These are phyloP conservation scores for Melanocharis versteri DNA, from an alignment of 2,113 vertebrate genomes.

Conservation along the genomic window DNA sequence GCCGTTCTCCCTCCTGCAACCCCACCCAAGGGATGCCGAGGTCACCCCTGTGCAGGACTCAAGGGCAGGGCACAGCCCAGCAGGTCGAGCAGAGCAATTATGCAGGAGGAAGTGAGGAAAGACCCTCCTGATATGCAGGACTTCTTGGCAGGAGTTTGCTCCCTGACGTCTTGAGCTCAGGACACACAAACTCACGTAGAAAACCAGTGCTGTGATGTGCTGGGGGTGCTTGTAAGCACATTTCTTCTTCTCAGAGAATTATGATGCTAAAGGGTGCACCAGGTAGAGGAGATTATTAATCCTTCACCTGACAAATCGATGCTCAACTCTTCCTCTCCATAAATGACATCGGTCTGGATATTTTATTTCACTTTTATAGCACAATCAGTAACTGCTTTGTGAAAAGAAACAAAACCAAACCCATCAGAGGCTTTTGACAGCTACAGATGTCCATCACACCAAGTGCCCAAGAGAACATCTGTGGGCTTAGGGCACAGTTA, in stretches of 20 bases:
- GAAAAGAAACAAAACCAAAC: background rate
- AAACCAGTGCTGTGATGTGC: background rate
- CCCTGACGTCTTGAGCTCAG: background rate
- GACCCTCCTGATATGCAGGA: background rate
- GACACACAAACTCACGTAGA: background rate
- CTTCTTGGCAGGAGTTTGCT: slow-evolving; percentile 42
- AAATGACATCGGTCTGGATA: rapidly evolving
- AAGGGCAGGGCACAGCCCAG: slow-evolving; percentile 16
- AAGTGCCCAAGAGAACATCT: background rate
- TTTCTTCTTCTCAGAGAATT: background rate
- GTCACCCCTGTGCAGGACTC: background rate
- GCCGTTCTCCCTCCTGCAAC: background rate
- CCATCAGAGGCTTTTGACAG: background rate
- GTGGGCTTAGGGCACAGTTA: background rate
- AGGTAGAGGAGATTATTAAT: background rate
- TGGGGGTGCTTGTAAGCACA: background rate
- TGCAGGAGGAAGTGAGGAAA: background rate
- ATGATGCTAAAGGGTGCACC: background rate
- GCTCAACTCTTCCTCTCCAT: background rate
- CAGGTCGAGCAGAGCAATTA: background rate
- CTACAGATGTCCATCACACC: background rate
- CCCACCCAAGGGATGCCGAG: slow-evolving; percentile 23
- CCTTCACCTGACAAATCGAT: rapidly evolving
- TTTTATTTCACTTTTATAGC: background rate
- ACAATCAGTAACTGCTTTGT: background rate